phyloP scores from a whole-genome alignment of 2,113 vertebrate genomes.

The Otis tarda region DNA sequence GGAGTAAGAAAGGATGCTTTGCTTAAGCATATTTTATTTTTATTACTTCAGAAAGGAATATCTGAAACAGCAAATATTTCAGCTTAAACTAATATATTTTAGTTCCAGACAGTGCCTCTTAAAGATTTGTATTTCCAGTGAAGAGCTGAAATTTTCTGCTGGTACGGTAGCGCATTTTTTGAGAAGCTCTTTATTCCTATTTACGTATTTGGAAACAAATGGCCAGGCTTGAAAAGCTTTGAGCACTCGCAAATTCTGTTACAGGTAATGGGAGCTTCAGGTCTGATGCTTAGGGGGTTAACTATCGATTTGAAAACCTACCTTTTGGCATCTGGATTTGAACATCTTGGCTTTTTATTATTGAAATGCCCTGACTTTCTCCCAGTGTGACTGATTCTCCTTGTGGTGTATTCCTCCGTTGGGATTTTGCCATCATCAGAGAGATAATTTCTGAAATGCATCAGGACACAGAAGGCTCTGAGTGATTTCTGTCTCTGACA shows the following conservation, averaged over 20 bases:
- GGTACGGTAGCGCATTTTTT: background rate
- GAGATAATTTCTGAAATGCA: background rate
- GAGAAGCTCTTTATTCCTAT: background rate
- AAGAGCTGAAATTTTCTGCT: background rate
- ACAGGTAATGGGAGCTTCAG: background rate
- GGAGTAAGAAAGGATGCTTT: background rate
- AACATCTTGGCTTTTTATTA: background rate
- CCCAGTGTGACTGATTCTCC: background rate
- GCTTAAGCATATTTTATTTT: background rate
- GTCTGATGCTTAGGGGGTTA: background rate
- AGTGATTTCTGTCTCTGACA: background rate
- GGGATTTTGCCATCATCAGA: background rate
- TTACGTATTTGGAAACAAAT: background rate
- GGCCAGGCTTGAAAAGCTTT: background rate
- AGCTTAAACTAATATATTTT: background rate
- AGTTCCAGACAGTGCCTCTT: background rate
- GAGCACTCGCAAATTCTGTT: background rate
- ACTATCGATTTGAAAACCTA: background rate
- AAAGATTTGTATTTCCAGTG: background rate
- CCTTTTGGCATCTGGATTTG: background rate
- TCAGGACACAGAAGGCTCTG: background rate
- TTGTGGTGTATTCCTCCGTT: background rate
- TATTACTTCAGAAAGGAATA: conserved; percentile 1
- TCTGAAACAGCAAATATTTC: background rate
- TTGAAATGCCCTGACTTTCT: background rate